phyloP scores from a whole-genome alignment of 2,888 invertebrate species.

The Chalcis sispes region DNA sequence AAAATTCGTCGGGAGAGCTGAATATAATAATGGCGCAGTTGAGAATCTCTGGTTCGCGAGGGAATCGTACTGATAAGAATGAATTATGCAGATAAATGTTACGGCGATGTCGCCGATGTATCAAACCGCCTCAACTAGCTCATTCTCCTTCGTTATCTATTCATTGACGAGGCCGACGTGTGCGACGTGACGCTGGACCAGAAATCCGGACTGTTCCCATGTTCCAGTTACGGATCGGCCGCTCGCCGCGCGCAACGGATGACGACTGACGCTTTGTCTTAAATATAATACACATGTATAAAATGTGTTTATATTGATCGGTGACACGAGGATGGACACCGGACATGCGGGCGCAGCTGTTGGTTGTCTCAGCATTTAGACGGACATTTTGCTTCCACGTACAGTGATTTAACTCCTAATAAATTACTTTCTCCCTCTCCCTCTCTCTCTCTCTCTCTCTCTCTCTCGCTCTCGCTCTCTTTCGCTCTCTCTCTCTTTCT shows the following conservation, averaged over 20 bases:
- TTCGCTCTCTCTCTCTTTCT: no score
- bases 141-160: slow-evolving; percentile 75
- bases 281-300: slow-evolving; percentile 39
- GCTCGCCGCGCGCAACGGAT: slow-evolving; percentile 41
- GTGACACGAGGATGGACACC: slow-evolving; percentile 33
- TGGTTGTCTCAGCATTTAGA: slow-evolving; percentile 10
- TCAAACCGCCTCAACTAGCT: slow-evolving; percentile 74
- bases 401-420: not conserved
- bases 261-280: slow-evolving; percentile 53
- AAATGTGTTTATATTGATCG: no score
- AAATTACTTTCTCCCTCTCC: no score
- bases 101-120: slow-evolving; percentile 71
- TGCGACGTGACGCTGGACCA: slow-evolving; percentile 72
- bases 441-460: not conserved
- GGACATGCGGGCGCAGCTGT: slow-evolving; percentile 57
- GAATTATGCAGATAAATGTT: slow-evolving; percentile 74
- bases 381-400: slow-evolving; percentile 1
- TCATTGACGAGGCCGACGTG: slow-evolving; percentile 74
- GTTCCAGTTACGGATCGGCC: slow-evolving; percentile 68
- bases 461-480: not conserved
- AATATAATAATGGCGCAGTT: not conserved
- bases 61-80: slow-evolving; percentile 73
- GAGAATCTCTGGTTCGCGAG: slow-evolving; percentile 61
- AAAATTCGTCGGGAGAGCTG: no score
- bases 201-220: slow-evolving; percentile 74